Percentiles rank a stretch among this genome's conserved stretches.
phyloP scores from a whole-genome alignment of 1,140 invertebrate species.

The Notospermus geniculatus region DNA sequence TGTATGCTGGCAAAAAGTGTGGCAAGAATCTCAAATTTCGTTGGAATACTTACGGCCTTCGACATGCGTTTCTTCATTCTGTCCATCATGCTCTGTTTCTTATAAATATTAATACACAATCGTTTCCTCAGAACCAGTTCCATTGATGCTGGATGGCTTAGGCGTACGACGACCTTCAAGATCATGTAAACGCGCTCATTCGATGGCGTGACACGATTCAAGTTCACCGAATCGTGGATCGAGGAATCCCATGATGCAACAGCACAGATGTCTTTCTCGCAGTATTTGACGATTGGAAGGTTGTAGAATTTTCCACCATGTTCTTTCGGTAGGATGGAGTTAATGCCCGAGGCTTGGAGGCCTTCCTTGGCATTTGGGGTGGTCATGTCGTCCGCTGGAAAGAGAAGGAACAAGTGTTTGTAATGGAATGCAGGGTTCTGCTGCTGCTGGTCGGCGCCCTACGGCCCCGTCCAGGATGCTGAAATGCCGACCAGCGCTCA shows the following conservation, averaged over 20 bases:
- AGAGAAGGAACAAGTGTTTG: constrained; percentile 8
- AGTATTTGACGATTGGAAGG: constrained; percentile 76
- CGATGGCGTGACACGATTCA: constrained; percentile 60
- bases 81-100: constrained; percentile 66
- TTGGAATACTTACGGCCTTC: constrained; percentile 21
- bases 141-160: constrained; percentile 95
- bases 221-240: constrained; percentile 84
- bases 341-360: constrained; percentile 77
- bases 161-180: constrained; percentile 80
- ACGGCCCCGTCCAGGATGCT: too few species aligned
- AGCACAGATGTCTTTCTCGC: constrained; percentile 78
- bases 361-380: constrained; percentile 72
- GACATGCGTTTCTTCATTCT: constrained; percentile 49
- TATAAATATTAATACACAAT: constrained; percentile 91
- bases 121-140: constrained; percentile 93
- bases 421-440: background rate
- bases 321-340: constrained; percentile 92
- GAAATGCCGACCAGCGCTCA: too few species aligned
- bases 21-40: too few species aligned
- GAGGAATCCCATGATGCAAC: constrained; percentile 95
- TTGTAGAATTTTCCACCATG: constrained; percentile 87
- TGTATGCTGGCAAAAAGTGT: too few species aligned
- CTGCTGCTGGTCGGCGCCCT: too few species aligned
- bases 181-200: constrained; percentile 80
- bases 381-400: constrained; percentile 82